Conservation (phyloP, 1,140 invertebrate species). For the Diabrotica undecimpunctata region DNA sequence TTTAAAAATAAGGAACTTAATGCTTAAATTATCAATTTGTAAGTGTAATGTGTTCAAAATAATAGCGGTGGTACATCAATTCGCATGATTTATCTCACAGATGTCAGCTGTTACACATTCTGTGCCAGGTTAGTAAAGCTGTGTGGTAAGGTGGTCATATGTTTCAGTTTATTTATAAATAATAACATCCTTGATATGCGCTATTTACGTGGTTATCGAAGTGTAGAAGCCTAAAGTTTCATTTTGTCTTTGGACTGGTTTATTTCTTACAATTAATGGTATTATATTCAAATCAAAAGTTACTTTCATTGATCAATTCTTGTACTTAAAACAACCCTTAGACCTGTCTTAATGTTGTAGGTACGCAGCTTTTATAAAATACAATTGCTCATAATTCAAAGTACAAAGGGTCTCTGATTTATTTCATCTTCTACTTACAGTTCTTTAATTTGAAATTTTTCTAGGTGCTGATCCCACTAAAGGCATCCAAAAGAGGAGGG, state of each 20-base stretch:
- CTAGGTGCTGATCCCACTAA: slow-evolving; percentile 60
- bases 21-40: not conserved
- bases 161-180: not conserved
- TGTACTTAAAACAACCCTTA: too few species aligned
- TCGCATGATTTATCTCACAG: slow-evolving; percentile 53
- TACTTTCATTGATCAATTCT: too few species aligned
- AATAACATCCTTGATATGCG: too few species aligned
- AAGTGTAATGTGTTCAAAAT: slow-evolving; percentile 7
- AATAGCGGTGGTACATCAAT: slow-evolving; percentile 21
- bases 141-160: not conserved
- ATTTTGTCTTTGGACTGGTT: not conserved
- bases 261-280: too few species aligned
- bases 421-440: not conserved
- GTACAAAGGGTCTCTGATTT: slow-evolving; percentile 10
- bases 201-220: not conserved
- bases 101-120: slow-evolving; percentile 64
- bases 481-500: slow-evolving; percentile 58
- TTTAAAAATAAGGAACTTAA: slow-evolving; percentile 13
- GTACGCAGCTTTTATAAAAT: too few species aligned
- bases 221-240: not conserved
- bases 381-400: too few species aligned
- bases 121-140: slow-evolving; percentile 54
- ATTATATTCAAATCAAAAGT: too few species aligned
- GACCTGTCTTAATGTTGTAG: too few species aligned
- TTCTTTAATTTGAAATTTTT: slow-evolving; percentile 13